phyloP scores from a whole-genome alignment of 2,797 vertebrate species.

The Buphagus erythrorhynchus region DNA sequence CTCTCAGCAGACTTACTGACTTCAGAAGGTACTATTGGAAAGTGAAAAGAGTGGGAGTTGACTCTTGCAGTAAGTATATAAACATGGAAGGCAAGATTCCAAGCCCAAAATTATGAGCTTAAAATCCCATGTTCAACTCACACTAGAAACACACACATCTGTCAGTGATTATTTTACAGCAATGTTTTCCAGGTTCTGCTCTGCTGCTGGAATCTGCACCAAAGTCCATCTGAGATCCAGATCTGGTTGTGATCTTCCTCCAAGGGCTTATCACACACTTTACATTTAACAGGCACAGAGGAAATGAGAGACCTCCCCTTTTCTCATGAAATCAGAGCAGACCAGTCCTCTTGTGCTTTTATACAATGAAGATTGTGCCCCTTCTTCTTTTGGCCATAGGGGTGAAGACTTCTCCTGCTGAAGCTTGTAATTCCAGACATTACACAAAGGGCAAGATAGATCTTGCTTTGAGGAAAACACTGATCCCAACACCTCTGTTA shows the following conservation, averaged over 20 bases:
- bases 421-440: not conserved
- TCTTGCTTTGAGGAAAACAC: not conserved
- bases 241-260: not conserved
- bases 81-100: not conserved
- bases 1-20: not conserved
- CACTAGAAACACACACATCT: not conserved
- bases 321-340: not conserved
- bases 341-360: not conserved
- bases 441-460: accelerated
- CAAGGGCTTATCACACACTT: not conserved
- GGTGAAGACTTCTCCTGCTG: not conserved
- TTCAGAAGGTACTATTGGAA: not conserved
- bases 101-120: not conserved
- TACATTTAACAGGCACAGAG: not conserved
- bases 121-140: accelerated
- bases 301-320: not conserved
- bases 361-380: not conserved
- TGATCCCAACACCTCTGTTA: not conserved
- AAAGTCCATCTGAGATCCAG: not conserved
- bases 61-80: not conserved
- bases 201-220: not conserved
- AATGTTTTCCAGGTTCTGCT: not conserved
- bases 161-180: not conserved
- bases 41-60: not conserved
- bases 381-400: not conserved